Evolutionary conservation across 2,888 invertebrate species (phyloP), one percentile per base, ranked within the genome.

Genomic region (Nudaria mundana): DNA sequence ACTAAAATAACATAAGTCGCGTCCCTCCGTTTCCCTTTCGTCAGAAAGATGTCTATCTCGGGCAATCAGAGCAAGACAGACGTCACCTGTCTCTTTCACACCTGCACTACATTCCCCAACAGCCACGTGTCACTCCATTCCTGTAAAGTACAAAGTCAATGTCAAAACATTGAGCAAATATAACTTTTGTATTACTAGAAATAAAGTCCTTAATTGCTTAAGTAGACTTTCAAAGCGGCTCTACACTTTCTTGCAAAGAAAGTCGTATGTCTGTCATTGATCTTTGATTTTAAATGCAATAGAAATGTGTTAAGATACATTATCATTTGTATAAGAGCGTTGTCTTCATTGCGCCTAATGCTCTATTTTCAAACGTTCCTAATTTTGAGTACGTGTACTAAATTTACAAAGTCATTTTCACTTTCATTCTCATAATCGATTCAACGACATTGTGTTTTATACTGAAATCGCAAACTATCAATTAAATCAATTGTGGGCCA

Each of bases 1-100:
- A 73, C 76, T 56, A 72, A 76, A 82, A 81, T 77, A 81, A 68
- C 67, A 56, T 52, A 64, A 52, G 64, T 63, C 65, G 63, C 69
- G 71, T 66, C 70, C 67, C 64, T 68, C 63, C 71, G 74, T 78
- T 83, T 81, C 81, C 77, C 79, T 83, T 81, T 81, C 80, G 70
- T 73, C 71, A 63, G 62, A 73, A n/a, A 78, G 70, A 76, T 76
- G 70, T 74, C 76, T 78, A 78, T 78, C 82, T 78, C 74, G 70
- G 70, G 72, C 69, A 71, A 71, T 70, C 63, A 65, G 71, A 76
- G 64, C 47, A 74, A 66, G 66, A 78, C 42, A 54, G 49, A 60
- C 61, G 58, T 51, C 65, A 42, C 42, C 55, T 56, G 43, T 75
- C 76, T 73, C 75, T 46, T 55, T 79, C 71, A 39, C 71, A 57